Percentiles rank a stretch among this genome's conserved stretches.
These are phyloP conservation scores for Rambutsinella grinnellia DNA, from an alignment of 2,888 invertebrate species.

Conservation along the genomic window DNA sequence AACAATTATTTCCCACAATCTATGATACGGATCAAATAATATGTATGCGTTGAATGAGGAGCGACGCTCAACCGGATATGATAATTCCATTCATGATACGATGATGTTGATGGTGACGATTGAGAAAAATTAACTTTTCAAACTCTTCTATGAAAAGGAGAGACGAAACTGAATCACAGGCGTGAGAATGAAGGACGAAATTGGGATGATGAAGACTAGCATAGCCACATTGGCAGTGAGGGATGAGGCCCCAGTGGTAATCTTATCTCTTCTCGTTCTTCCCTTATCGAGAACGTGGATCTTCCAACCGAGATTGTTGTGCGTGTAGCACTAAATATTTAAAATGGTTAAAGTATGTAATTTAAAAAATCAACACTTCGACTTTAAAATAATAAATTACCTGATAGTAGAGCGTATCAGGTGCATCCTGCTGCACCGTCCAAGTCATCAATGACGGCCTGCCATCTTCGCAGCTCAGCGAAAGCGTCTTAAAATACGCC, in stretches of 20 bases:
- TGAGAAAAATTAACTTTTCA: background rate
- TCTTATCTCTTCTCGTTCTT: constrained; percentile 41
- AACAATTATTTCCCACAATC: background rate
- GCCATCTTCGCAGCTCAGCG: constrained; percentile 82
- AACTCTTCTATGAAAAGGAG: constrained; percentile 34
- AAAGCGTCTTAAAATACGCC: constrained; percentile 81
- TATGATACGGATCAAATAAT: constrained; percentile 50
- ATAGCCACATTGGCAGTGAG: constrained; percentile 5
- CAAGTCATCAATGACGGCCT: constrained; percentile 84
- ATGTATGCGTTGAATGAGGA: constrained; percentile 40
- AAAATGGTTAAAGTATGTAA: constrained; percentile 66
- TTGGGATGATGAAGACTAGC: constrained; percentile 39
- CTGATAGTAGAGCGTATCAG: constrained; percentile 89
- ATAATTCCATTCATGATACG: too few relatives aligned
- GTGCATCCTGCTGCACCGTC: constrained; percentile 88
- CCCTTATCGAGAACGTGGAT: constrained; percentile 87
- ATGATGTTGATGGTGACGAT: too few relatives aligned
- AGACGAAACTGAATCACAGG: constrained; percentile 49
- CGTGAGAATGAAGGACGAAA: constrained; percentile 29
- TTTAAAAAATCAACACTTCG: background rate
- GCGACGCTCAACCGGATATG: constrained; percentile 25
- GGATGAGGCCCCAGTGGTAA: constrained; percentile 16
- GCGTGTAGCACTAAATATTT: constrained; percentile 90
- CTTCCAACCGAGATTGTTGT: constrained; percentile 93
- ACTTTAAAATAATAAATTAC: constrained; percentile 70